Conservation (phyloP, 1,140 invertebrate species). For the Yoshiicerus persimilis region DNA sequence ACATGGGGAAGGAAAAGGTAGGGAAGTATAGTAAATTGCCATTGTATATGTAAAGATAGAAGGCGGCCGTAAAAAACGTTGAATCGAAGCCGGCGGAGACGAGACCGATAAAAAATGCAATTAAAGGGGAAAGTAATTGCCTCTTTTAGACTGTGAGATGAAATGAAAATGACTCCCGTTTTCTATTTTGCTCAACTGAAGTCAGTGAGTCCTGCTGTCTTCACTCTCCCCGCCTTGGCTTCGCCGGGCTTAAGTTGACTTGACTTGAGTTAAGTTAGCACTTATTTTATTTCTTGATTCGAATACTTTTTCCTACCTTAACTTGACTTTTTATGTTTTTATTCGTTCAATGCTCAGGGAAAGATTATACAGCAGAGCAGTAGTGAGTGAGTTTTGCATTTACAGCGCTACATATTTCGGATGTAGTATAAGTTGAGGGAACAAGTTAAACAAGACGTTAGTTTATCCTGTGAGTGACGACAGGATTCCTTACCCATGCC, state of each 20-base stretch:
- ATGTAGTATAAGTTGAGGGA: background rate
- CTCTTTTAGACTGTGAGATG: conserved; percentile 40
- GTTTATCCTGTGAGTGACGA: background rate
- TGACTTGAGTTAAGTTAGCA: background rate
- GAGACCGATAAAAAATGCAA: conserved; percentile 48
- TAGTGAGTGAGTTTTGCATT: background rate
- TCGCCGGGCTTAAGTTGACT: background rate
- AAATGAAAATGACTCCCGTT: conserved; percentile 32
- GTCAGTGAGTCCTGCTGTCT: background rate
- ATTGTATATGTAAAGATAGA: conserved; percentile 1
- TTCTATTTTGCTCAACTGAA: background rate
- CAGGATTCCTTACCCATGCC: background rate
- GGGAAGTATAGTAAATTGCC: background rate
- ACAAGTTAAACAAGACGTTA: background rate
- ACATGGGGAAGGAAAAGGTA: background rate
- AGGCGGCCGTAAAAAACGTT: conserved; percentile 38
- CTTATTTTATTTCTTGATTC: conserved; percentile 17
- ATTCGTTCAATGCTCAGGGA: background rate
- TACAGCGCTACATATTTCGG: background rate
- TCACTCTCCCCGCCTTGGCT: background rate
- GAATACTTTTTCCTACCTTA: background rate
- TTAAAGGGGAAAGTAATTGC: conserved; percentile 49
- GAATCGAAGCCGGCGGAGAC: conserved; percentile 32
- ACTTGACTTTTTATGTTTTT: background rate
- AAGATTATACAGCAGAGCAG: background rate